Percentiles rank a stretch among this genome's conserved stretches.
These are phyloP conservation scores for Semaprochilodus insignis DNA, from an alignment of 2,797 vertebrate species.

Conservation along the genomic window DNA sequence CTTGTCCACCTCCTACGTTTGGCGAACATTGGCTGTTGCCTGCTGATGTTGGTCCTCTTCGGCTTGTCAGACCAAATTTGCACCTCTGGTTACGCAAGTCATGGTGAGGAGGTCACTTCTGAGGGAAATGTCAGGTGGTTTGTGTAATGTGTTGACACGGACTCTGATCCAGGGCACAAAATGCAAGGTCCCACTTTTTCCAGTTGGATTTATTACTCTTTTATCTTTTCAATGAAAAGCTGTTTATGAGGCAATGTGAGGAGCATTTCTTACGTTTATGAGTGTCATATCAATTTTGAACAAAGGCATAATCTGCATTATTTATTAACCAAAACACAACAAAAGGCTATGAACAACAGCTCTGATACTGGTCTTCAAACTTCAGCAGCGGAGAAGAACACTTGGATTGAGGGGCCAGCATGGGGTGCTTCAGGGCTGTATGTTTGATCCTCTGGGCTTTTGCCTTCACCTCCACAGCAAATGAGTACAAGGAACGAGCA, in stretches of 20 bases:
- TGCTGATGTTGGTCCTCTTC: no score
- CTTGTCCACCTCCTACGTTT: no score
- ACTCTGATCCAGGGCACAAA: conserved; percentile 31
- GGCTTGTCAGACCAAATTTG: no score
- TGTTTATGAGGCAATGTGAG: conserved; percentile 28
- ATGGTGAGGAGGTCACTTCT: not conserved
- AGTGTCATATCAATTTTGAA: conserved; percentile 9
- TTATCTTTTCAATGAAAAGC: conserved; percentile 9
- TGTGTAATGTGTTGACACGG: not conserved
- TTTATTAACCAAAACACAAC: conserved; percentile 32
- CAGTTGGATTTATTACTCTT: conserved; percentile 17
- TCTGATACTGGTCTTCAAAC: not conserved
- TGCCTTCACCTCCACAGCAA: conserved; percentile 45
- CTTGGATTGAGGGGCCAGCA: conserved; percentile 9
- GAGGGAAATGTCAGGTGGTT: not conserved
- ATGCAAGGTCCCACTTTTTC: not conserved
- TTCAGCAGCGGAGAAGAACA: not conserved
- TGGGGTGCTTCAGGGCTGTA: conserved; percentile 43
- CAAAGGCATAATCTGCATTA: conserved; percentile 6
- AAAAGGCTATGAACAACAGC: not conserved
- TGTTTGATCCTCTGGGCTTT: conserved; percentile 57
- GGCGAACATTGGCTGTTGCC: no score
- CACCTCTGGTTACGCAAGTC: no score
- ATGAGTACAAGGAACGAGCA: conserved; percentile 64
- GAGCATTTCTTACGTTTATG: conserved; percentile 14